phyloP scores from a whole-genome alignment of 2,797 vertebrate species.

The Myiotriccus ornatus region DNA sequence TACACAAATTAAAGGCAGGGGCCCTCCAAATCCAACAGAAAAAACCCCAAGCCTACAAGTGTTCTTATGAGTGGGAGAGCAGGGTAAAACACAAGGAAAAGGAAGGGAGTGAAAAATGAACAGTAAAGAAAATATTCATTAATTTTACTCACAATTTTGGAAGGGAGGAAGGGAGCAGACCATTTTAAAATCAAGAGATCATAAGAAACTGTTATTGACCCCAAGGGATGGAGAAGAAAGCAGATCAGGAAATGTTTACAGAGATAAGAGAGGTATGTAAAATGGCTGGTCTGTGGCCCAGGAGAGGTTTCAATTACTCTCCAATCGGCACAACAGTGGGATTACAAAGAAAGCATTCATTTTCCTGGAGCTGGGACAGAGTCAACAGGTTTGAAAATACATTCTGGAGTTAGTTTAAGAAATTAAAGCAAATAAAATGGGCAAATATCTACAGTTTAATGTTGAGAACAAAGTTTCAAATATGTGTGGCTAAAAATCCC shows the following conservation, averaged over 20 bases:
- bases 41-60: neutral
- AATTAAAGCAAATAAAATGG: conserved; percentile 54
- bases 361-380: conserved; percentile 25
- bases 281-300: conserved; percentile 7
- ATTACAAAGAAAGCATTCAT: conserved; percentile 43
- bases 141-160: conserved; percentile 15
- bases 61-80: neutral
- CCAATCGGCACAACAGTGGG: neutral
- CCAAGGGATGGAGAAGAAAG: conserved; percentile 28
- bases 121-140: conserved; percentile 50
- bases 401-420: conserved; percentile 34
- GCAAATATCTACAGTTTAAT: conserved; percentile 27
- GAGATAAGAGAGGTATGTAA: conserved; percentile 55
- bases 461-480: neutral
- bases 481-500: neutral
- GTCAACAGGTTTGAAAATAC: conserved; percentile 21
- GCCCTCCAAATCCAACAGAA: neutral
- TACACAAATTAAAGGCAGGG: neutral
- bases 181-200: conserved; percentile 40
- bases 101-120: conserved; percentile 5
- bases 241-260: conserved; percentile 52
- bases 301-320: conserved; percentile 48
- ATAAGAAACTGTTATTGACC: conserved; percentile 24
- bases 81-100: neutral
- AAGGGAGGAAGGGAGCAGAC: neutral